Evolutionary conservation across 2,113 vertebrate species (phyloP), one percentile per base, ranked within the genome.

Genomic region (Poecilia latipinna): DNA sequence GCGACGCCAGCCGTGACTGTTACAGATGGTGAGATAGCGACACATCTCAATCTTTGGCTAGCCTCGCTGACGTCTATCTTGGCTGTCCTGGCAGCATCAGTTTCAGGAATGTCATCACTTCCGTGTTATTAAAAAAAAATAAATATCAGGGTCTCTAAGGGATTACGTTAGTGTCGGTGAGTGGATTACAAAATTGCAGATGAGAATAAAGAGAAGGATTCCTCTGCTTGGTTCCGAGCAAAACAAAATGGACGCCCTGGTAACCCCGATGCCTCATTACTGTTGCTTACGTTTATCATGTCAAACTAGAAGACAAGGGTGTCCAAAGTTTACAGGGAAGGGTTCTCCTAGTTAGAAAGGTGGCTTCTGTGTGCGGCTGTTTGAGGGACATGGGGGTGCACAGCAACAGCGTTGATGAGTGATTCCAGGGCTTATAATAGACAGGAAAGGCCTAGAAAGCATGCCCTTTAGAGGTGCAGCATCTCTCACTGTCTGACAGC

Each of bases 401-500:
- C 81, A 24, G 81, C 77, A 81, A 82, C 88, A 92, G 88, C 87
- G 88, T 88, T 89, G 90, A 92, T 91, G 88, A 92, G 90, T 90
- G 91, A 48, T 86, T 86, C 71, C 88, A 77, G 89, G 88, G 90
- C 86, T 94, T 88, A 90, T 92, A 93, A 93, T 92, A 93, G 91
- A 93, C 91, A 93, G 90, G 85, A 82, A 84, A 88, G 91, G 83
- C 88, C 90, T 82, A 87, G 88, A 85, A 92, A 89, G 83, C 81
- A 72, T 89, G 91, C 81, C 91, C 91, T 92, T 92, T 92, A 83
- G 89, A 93, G 91, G 85, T 82, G 88, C 89, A 84, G 92, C 90
- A 92, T 93, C 90, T 91, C 91, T 94, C 92, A 92, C 82, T 29
- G 86, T 78, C 86, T 93, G 93, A 93, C 91, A 93, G 91, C 88